Percentiles rank a stretch among this genome's conserved stretches.
phyloP scores from a whole-genome alignment of 2,888 invertebrate genomes.

The Morinoia aosen region DNA sequence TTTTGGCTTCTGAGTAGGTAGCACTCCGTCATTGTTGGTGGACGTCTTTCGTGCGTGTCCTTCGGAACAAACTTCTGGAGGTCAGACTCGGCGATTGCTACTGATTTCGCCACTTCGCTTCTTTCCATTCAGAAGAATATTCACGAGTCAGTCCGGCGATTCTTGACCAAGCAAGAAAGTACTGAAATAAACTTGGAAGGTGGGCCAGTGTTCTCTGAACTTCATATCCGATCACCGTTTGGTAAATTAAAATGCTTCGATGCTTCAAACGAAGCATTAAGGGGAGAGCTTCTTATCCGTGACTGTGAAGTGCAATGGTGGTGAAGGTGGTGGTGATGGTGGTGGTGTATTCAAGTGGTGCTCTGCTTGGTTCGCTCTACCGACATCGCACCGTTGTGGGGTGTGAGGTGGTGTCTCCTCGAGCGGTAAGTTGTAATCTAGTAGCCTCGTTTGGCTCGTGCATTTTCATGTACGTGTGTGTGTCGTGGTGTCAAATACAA shows the following conservation, averaged over 20 bases:
- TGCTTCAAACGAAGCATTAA: not conserved
- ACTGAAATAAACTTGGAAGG: not conserved
- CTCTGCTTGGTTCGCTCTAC: conserved; percentile 39
- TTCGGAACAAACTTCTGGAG: not conserved
- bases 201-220: not conserved
- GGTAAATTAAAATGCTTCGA: not conserved
- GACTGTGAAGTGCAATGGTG: not conserved
- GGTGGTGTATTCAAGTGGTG: conserved; percentile 24
- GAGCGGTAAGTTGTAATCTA: conserved; percentile 39
- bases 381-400: conserved; percentile 31
- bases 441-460: conserved; percentile 24
- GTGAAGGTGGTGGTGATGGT: conserved; percentile 1
- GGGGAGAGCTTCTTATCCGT: conserved; percentile 4
- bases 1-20: not conserved
- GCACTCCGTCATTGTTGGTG: not conserved
- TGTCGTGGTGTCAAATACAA: conserved; percentile 38
- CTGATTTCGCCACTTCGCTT: not conserved
- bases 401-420: not conserved
- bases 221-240: not conserved
- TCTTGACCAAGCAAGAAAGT: not conserved
- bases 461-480: conserved; percentile 36
- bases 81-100: not conserved
- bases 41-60: not conserved
- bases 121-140: not conserved
- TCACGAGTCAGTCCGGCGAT: not conserved